These are phyloP conservation scores for Bombyx huttoni DNA, from an alignment of 2,888 invertebrate genomes.

Conservation along the genomic window DNA sequence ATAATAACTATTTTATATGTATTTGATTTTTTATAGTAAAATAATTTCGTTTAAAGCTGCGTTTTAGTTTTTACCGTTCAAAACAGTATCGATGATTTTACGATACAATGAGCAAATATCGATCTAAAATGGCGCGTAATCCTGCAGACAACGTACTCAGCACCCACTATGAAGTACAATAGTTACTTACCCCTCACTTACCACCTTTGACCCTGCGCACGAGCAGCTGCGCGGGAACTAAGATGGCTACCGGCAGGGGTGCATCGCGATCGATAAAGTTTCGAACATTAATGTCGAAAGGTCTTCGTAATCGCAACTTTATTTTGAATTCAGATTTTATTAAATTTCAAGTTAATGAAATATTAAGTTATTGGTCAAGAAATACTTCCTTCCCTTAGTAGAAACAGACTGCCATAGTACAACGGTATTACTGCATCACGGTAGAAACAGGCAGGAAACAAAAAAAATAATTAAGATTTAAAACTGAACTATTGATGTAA, in stretches of 20 bases:
- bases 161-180: conserved; percentile 42
- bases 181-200: conserved; percentile 36
- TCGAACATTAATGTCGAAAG: conserved; percentile 1
- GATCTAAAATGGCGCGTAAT: conserved; percentile 44
- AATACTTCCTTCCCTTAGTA: too few relatives aligned
- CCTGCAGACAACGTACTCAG: conserved; percentile 40
- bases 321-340: conserved; percentile 11
- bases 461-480: too few relatives aligned
- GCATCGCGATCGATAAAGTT: conserved; percentile 49
- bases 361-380: too few relatives aligned
- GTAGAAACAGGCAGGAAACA: too few relatives aligned
- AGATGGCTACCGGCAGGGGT: conserved; percentile 51
- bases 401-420: too few relatives aligned
- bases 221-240: conserved; percentile 53
- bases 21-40: not conserved
- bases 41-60: not conserved
- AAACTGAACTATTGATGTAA: too few relatives aligned
- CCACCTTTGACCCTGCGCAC: conserved; percentile 62
- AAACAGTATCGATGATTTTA: not conserved
- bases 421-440: too few relatives aligned
- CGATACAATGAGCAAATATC: conserved; percentile 14
- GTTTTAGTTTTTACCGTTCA: not conserved
- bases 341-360: too few relatives aligned
- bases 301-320: conserved; percentile 2
- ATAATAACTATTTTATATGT: conserved; percentile 2